These are phyloP conservation scores for Drosophila ezoana DNA, from an alignment of 2,888 invertebrate genomes.

Conservation along the genomic window DNA sequence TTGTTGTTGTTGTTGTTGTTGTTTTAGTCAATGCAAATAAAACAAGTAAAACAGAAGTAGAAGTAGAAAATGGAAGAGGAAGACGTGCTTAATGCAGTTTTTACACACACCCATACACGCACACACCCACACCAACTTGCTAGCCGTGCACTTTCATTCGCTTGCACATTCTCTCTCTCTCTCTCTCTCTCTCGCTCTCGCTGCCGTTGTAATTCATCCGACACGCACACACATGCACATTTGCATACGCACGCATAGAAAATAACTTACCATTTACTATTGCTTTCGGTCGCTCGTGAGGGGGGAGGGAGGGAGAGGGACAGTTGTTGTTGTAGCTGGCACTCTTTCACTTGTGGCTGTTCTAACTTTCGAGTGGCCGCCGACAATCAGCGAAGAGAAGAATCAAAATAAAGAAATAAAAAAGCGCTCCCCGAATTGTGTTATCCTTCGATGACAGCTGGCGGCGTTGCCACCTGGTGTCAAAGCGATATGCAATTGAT, in stretches of 20 bases:
- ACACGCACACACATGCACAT: not conserved
- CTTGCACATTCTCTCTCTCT: conserved; percentile 15
- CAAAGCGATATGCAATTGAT: conserved; percentile 36
- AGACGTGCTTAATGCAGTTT: conserved; percentile 24
- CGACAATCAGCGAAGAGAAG: not conserved
- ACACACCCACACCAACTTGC: conserved; percentile 18
- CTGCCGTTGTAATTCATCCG: not conserved
- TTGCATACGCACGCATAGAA: conserved; percentile 5
- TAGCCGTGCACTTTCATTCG: conserved; percentile 64
- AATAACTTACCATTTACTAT: conserved; percentile 2
- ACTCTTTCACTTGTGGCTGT: not conserved
- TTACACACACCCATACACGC: conserved; percentile 9
- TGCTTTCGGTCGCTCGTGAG: not conserved
- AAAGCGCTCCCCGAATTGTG: not conserved
- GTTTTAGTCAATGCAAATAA: conserved; percentile 40
- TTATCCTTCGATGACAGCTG: conserved; percentile 18
- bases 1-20: conserved; percentile 18
- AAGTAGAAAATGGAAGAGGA: conserved; percentile 6
- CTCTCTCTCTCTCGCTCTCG: not conserved
- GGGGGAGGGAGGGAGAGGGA: not conserved
- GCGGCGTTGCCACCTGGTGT: conserved; percentile 38
- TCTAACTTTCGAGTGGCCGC: conserved; percentile 1
- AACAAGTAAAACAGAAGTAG: conserved; percentile 14
- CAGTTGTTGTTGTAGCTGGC: not conserved
- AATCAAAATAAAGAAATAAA: not conserved